Evolutionary conservation across 2,888 invertebrate species (phyloP).

Genomic region (Drosophila koepferae): DNA sequence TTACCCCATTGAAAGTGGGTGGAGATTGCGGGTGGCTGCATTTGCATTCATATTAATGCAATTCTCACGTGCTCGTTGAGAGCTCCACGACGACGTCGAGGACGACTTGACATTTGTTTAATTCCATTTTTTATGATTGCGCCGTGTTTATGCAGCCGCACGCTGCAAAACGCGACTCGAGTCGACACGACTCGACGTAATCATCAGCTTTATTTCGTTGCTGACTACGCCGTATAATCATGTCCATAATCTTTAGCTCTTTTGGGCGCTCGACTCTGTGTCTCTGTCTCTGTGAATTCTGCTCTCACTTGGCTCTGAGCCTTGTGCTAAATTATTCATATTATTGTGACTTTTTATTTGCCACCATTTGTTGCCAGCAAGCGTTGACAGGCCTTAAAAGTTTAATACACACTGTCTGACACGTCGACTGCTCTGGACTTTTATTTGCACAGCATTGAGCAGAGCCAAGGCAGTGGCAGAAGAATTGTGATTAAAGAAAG

Average conservation of each 20-base stretch:
- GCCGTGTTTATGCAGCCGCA: conserved; percentile 74
- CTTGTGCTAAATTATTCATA: conserved; percentile 58
- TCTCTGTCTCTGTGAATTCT: neutral
- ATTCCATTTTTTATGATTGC: conserved; percentile 74
- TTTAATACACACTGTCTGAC: conserved; percentile 42
- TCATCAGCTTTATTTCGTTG: conserved; percentile 50
- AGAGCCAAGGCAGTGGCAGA: neutral
- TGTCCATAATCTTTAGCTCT: conserved; percentile 69
- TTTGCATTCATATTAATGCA: conserved; percentile 79
- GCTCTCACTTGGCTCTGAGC: conserved; percentile 11
- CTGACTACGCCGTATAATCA: conserved; percentile 46
- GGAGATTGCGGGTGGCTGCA: conserved; percentile 38
- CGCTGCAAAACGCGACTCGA: conserved; percentile 29
- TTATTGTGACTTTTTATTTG: conserved; percentile 70
- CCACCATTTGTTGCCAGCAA: conserved; percentile 39
- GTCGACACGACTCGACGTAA: conserved; percentile 34
- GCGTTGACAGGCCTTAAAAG: conserved; percentile 67
- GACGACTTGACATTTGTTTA: conserved; percentile 70
- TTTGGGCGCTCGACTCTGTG: conserved; percentile 28
- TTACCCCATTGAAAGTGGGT: conserved; percentile 31
- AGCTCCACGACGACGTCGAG: conserved; percentile 26
- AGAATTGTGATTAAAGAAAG: neutral
- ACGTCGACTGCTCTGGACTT: conserved; percentile 11
- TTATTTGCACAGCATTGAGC: conserved; percentile 12
- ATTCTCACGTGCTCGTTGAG: conserved; percentile 78